Conservation (phyloP, 2,888 invertebrate species). For the Drosophila diplacantha region DNA sequence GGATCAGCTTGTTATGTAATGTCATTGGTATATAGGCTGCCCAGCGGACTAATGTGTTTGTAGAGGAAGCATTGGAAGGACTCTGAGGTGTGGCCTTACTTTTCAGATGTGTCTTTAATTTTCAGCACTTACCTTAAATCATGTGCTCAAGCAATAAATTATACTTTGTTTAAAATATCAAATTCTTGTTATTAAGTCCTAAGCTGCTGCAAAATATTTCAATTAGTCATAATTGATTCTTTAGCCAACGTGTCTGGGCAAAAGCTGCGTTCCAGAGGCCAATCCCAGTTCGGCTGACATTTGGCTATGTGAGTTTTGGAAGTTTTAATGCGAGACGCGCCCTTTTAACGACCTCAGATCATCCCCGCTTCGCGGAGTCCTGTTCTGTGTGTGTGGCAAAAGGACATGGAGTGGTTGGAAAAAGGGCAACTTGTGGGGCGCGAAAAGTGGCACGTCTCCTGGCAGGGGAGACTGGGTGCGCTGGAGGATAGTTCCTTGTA, state of each 20-base stretch:
- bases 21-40: constrained; percentile 35
- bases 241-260: constrained; percentile 34
- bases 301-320: constrained; percentile 20
- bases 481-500: constrained; percentile 25
- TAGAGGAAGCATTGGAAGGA: not conserved
- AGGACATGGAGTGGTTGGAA: constrained; percentile 46
- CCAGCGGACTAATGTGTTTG: constrained; percentile 16
- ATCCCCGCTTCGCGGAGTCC: constrained; percentile 51
- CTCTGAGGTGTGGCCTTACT: not conserved
- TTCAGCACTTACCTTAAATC: not conserved
- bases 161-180: not conserved
- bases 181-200: not conserved
- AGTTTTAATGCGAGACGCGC: constrained; percentile 67
- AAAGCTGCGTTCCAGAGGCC: constrained; percentile 38
- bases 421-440: constrained; percentile 48
- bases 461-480: constrained; percentile 48
- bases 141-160: not conserved
- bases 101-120: too few species aligned
- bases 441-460: constrained; percentile 59
- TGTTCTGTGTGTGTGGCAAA: constrained; percentile 47
- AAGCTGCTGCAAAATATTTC: constrained; percentile 30
- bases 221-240: constrained; percentile 49
- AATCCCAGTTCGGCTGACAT: constrained; percentile 56
- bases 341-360: constrained; percentile 71
- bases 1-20: constrained; percentile 36